These are phyloP conservation scores for Spisula solida DNA, from an alignment of 2,888 invertebrate species.

Conservation along the genomic window DNA sequence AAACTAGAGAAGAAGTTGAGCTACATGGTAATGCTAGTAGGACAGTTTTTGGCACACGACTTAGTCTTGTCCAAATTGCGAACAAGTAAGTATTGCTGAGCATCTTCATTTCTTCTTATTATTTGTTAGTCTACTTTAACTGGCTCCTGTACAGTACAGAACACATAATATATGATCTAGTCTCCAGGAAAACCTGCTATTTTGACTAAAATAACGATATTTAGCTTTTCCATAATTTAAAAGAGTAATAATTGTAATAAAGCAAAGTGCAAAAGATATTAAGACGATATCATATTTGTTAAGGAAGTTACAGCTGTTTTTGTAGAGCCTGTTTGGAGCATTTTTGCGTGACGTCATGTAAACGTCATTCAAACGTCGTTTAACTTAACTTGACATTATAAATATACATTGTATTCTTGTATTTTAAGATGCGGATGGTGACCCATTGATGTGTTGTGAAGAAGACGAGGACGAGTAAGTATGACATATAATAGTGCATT, in stretches of 20 bases:
- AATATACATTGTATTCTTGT: too few species aligned
- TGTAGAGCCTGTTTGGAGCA: too few species aligned
- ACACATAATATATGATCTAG: neutral
- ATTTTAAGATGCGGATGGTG: slow-evolving; percentile 44
- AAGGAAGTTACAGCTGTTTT: too few species aligned
- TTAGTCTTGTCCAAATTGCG: slow-evolving; percentile 49
- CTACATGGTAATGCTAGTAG: slow-evolving; percentile 62
- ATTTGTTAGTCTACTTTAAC: neutral
- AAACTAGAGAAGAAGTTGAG: slow-evolving; percentile 30
- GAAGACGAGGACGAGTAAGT: slow-evolving; percentile 28
- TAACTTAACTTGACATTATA: too few species aligned
- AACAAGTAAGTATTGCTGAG: neutral
- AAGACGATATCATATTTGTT: too few species aligned
- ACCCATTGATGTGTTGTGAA: slow-evolving; percentile 33
- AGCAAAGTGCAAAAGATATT: neutral
- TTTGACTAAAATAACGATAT: neutral
- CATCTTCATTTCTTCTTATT: neutral
- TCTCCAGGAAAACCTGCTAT: neutral
- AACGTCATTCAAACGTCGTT: too few species aligned
- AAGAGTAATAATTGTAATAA: neutral
- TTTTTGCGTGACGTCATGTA: too few species aligned
- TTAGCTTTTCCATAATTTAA: too few species aligned
- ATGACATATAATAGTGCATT: neutral
- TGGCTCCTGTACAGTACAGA: too few species aligned
- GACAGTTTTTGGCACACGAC: slow-evolving; percentile 71